A percentile compares a stretch with the other conserved stretches of the same genome.
Conservation (phyloP, 2,797 vertebrate species). For the Apogon hyalosoma region DNA sequence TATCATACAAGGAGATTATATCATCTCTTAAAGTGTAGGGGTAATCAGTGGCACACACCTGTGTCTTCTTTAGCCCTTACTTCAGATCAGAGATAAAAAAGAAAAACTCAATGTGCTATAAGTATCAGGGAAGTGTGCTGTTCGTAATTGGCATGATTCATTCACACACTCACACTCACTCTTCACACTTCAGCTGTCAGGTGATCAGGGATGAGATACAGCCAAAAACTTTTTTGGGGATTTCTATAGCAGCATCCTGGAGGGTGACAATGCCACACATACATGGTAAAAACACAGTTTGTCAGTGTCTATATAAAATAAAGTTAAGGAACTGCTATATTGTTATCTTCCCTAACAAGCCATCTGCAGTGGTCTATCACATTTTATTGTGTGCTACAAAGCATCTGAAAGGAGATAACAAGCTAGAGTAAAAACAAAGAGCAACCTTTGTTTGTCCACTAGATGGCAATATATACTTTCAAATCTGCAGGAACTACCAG, state of each 20-base stretch:
- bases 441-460: constrained; percentile 59
- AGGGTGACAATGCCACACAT: constrained; percentile 23
- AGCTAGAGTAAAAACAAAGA: not conserved
- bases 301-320: constrained; percentile 7
- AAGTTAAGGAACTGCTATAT: constrained; percentile 11
- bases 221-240: constrained; percentile 46
- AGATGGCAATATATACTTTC: constrained; percentile 74
- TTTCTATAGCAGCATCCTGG: constrained; percentile 36
- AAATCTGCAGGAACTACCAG: constrained; percentile 20
- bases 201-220: constrained; percentile 53
- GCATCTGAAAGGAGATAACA: constrained; percentile 18
- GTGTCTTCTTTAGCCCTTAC: constrained; percentile 83
- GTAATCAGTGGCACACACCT: constrained; percentile 92
- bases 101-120: constrained; percentile 50
- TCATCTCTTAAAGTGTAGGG: constrained; percentile 87
- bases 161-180: constrained; percentile 63
- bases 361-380: constrained; percentile 31
- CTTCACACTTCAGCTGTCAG: constrained; percentile 61
- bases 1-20: constrained; percentile 92
- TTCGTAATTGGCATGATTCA: constrained; percentile 68
- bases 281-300: not conserved
- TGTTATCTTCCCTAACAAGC: not conserved
- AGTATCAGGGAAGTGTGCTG: constrained; percentile 66
- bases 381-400: constrained; percentile 7
- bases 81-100: constrained; percentile 56